Evolutionary conservation across 1,140 invertebrate species (phyloP).

Genomic region (Saxidomus purpurata): DNA sequence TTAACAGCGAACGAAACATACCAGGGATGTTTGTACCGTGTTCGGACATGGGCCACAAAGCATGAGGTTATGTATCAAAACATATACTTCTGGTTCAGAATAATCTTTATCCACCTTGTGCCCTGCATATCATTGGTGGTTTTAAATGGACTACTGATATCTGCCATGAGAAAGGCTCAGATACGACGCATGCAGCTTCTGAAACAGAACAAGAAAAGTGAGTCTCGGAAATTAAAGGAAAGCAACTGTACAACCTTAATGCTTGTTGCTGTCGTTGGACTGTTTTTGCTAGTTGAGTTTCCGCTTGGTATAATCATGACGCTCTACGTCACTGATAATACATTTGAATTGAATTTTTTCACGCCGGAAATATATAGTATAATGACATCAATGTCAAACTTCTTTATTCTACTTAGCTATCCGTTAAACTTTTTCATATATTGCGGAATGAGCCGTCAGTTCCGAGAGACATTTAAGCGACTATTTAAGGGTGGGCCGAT

Average conservation of each 20-base stretch:
- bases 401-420: constrained; percentile 96
- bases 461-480: constrained; percentile 96
- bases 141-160: constrained; percentile 95
- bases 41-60: constrained; percentile 83
- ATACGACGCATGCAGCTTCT: constrained; percentile 92
- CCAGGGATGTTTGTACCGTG: constrained; percentile 70
- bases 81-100: constrained; percentile 93
- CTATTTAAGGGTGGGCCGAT: constrained; percentile 89
- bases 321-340: constrained; percentile 93
- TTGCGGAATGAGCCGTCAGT: constrained; percentile 97
- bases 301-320: constrained; percentile 93
- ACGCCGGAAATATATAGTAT: constrained; percentile 66
- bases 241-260: constrained; percentile 97
- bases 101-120: constrained; percentile 95
- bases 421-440: constrained; percentile 98
- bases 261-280: constrained; percentile 97
- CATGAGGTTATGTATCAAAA: constrained; percentile 92
- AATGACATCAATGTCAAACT: constrained; percentile 90
- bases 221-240: constrained; percentile 93
- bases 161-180: constrained; percentile 94
- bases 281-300: constrained; percentile 96
- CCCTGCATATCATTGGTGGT: constrained; percentile 96
- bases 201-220: constrained; percentile 94
- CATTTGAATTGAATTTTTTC: constrained; percentile 86
- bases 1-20: constrained; percentile 87